A percentile compares a stretch with the other conserved stretches of the same genome.
Conservation (phyloP, 2,888 invertebrate genomes). For the Rhodophaea formosa region DNA sequence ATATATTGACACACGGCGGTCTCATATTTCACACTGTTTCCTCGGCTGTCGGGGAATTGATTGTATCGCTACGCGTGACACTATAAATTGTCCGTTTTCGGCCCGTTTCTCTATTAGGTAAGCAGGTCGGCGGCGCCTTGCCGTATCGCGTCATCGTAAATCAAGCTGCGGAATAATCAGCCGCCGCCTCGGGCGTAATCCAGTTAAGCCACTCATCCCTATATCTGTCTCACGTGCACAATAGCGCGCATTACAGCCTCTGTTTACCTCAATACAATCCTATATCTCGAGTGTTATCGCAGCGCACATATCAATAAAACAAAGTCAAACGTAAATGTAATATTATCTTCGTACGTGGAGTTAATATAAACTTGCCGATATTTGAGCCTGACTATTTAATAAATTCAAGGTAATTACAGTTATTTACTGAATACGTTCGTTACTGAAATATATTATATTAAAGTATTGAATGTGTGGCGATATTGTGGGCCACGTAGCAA, state of each 20-base stretch:
- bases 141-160: conserved; percentile 75
- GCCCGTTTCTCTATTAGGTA: conserved; percentile 58
- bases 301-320: conserved; percentile 55
- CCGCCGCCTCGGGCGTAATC: conserved; percentile 65
- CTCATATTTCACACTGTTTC: conserved; percentile 67
- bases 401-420: conserved; percentile 21
- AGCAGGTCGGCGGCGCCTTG: conserved; percentile 53
- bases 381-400: conserved; percentile 26
- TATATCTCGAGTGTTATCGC: conserved; percentile 43
- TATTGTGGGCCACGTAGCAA: conserved; percentile 68
- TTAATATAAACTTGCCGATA: conserved; percentile 40
- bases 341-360: conserved; percentile 55
- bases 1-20: conserved; percentile 57
- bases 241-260: conserved; percentile 57
- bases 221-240: conserved; percentile 69
- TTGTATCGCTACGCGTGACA: conserved; percentile 61
- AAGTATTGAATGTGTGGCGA: conserved; percentile 28
- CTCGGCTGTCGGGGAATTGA: conserved; percentile 52
- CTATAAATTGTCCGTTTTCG: conserved; percentile 70
- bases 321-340: conserved; percentile 54
- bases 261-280: conserved; percentile 37
- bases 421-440: conserved; percentile 8
- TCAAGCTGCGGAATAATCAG: conserved; percentile 76
- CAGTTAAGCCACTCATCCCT: conserved; percentile 69
- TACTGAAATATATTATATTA: conserved; percentile 20